phyloP scores from a whole-genome alignment of 1,140 invertebrate species.

The Arctopsyche grandis region DNA sequence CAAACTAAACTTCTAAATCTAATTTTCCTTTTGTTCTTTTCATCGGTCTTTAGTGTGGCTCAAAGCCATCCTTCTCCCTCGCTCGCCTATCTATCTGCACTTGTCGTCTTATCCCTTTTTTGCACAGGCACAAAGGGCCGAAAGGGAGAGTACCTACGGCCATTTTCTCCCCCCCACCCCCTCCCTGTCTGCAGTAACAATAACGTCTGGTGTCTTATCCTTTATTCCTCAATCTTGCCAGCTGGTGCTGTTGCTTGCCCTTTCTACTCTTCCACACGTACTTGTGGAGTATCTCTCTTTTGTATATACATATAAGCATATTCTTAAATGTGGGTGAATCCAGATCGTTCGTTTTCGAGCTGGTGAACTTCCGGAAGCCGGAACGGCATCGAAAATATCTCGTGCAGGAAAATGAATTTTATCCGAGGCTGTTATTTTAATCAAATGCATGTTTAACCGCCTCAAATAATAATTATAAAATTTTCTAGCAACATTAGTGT shows the following conservation, averaged over 20 bases:
- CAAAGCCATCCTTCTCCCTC: background rate
- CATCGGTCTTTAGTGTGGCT: background rate
- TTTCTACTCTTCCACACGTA: background rate
- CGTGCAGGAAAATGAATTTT: too few species aligned
- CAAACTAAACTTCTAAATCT: conserved; percentile 43
- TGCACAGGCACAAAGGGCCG: background rate
- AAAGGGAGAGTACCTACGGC: conserved; percentile 4
- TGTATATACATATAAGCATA: background rate
- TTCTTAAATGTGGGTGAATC: too few species aligned
- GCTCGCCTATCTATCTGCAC: background rate
- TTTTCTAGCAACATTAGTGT: too few species aligned
- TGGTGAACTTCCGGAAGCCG: too few species aligned
- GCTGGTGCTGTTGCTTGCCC: conserved; percentile 9
- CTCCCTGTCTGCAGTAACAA: conserved; percentile 27
- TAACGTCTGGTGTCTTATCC: conserved; percentile 43
- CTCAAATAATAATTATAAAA: too few species aligned
- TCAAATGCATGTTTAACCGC: too few species aligned
- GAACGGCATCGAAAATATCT: too few species aligned
- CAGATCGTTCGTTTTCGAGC: background rate
- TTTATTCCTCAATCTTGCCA: conserved; percentile 42
- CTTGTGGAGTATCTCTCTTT: background rate
- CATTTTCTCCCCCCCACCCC: background rate
- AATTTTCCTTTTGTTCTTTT: conserved; percentile 29
- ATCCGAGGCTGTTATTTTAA: too few species aligned
- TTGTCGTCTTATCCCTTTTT: background rate